phyloP scores from a whole-genome alignment of 2,797 vertebrate species.

The Huso huso region DNA sequence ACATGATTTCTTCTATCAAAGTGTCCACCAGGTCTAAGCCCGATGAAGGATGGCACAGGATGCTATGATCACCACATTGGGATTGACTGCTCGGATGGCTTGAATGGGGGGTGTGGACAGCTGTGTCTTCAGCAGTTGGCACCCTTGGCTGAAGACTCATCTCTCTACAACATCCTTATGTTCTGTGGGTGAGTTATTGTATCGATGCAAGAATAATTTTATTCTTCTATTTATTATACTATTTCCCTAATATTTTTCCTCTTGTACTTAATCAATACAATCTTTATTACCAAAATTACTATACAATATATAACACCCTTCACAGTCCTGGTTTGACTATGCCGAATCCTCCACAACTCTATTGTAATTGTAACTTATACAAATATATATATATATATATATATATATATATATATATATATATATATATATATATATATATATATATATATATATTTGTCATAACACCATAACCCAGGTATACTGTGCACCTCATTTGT shows the following conservation, averaged over 20 bases:
- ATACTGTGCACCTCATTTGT: too few relatives aligned
- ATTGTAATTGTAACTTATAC: too few relatives aligned
- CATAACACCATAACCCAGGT: too few relatives aligned
- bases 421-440: too few relatives aligned
- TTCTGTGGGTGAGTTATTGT: constrained; percentile 83
- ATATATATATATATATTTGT: too few relatives aligned
- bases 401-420: too few relatives aligned
- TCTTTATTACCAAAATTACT: background rate
- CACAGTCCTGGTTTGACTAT: too few relatives aligned
- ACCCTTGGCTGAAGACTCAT: constrained; percentile 82
- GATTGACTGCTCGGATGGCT: constrained; percentile 94
- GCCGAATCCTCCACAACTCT: too few relatives aligned
- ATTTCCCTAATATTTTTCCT: background rate
- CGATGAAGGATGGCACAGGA: constrained; percentile 94
- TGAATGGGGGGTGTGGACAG: constrained; percentile 96
- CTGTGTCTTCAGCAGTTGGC: constrained; percentile 94
- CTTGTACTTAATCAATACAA: background rate
- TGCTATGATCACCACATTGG: constrained; percentile 94
- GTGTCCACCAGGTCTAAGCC: constrained; percentile 88
- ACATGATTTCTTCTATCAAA: constrained; percentile 38
- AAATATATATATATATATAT: too few relatives aligned
- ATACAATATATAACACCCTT: background rate
- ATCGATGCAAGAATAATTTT: too few relatives aligned
- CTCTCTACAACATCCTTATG: constrained; percentile 97
- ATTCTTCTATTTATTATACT: background rate